A percentile compares a stretch with the other conserved stretches of the same genome.
These are phyloP conservation scores for Lethocerus indicus DNA, from an alignment of 1,140 invertebrate genomes.

Conservation along the genomic window DNA sequence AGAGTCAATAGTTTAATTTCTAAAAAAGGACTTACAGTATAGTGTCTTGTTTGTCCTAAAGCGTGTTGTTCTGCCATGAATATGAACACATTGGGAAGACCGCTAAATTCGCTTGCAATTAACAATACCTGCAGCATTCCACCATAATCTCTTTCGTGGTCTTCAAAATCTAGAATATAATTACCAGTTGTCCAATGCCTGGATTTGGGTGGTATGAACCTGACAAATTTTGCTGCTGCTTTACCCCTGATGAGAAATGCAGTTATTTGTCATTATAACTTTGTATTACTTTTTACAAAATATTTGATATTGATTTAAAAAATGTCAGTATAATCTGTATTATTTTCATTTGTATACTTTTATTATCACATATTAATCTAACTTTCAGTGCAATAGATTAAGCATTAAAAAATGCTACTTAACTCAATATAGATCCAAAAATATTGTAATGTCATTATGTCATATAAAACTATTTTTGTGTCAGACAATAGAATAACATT, in stretches of 20 bases:
- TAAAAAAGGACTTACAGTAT: constrained; percentile 27
- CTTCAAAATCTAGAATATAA: constrained; percentile 42
- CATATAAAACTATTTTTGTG: no score
- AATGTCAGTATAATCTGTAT: neutral
- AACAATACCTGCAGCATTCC: constrained; percentile 36
- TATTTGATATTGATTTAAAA: no score
- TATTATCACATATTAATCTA: neutral
- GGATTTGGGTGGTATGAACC: constrained; percentile 29
- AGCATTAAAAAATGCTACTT: no score
- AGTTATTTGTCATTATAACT: no score
- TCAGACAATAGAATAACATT: no score
- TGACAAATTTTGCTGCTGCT: constrained; percentile 37
- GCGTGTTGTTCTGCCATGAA: constrained; percentile 39
- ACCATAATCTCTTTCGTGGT: constrained; percentile 36
- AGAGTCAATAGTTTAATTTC: neutral
- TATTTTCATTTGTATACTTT: neutral
- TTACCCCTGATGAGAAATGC: constrained; percentile 26
- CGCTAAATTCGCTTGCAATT: constrained; percentile 38
- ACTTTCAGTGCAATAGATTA: no score
- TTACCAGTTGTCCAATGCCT: constrained; percentile 40
- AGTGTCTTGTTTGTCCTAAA: constrained; percentile 31
- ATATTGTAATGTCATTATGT: no score
- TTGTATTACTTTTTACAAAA: no score
- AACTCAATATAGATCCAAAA: no score
- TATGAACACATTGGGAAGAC: constrained; percentile 37